Conservation (phyloP, 2,797 vertebrate genomes). For the Anabacerthia variegaticeps region DNA sequence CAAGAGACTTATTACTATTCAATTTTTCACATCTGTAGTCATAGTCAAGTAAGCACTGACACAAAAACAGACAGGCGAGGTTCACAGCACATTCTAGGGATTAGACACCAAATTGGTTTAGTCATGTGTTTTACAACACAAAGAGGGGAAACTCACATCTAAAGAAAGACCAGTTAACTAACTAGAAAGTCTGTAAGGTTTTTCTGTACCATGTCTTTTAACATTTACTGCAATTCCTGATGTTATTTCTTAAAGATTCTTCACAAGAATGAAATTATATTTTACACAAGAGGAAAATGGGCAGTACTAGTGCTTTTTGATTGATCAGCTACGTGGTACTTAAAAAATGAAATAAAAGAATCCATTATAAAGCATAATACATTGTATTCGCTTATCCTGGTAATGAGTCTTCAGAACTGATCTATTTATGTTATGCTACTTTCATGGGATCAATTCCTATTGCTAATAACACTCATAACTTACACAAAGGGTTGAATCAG, state of each 20-base stretch:
- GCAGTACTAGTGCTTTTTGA: neutral
- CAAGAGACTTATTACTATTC: conserved; percentile 59
- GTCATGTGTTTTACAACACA: conserved; percentile 32
- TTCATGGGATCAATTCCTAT: neutral
- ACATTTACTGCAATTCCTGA: conserved; percentile 18
- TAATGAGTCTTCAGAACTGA: conserved; percentile 9
- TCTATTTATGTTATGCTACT: neutral
- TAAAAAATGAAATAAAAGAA: conserved; percentile 18
- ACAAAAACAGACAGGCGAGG: neutral
- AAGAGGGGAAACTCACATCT: neutral
- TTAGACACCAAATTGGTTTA: conserved; percentile 39
- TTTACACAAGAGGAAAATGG: conserved; percentile 31
- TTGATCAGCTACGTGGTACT: neutral
- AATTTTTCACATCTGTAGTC: conserved; percentile 43
- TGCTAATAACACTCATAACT: neutral
- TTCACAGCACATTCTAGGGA: conserved; percentile 3
- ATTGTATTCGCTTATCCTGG: neutral
- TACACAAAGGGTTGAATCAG: neutral
- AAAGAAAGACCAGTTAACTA: conserved; percentile 14
- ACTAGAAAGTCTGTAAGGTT: neutral
- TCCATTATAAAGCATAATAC: neutral
- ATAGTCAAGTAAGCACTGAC: conserved; percentile 33
- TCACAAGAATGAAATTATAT: conserved; percentile 42
- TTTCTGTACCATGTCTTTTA: conserved; percentile 4
- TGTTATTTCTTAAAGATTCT: conserved; percentile 37